Evolutionary conservation across 2,888 invertebrate species (phyloP).

Genomic region (Polylopha cassiicola): DNA sequence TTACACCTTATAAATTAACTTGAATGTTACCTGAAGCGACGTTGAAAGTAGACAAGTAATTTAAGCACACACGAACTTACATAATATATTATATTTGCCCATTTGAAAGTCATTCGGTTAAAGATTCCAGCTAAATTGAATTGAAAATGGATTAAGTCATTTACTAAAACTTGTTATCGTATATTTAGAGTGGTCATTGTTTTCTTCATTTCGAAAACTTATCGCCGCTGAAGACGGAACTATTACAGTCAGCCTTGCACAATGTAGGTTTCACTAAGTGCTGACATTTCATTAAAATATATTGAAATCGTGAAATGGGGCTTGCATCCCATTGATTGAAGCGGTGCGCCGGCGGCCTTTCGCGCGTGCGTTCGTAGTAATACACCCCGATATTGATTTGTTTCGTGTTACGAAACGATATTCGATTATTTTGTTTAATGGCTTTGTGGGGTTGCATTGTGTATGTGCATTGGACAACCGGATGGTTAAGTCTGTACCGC

Average conservation of each 20-base stretch:
- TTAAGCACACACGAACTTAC: no score
- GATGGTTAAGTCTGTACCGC: no score
- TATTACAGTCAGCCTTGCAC: constrained; percentile 39
- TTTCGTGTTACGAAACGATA: constrained; percentile 48
- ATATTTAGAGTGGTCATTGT: constrained; percentile 35
- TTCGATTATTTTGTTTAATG: constrained; percentile 27
- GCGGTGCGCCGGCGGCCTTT: constrained; percentile 34
- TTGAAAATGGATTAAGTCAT: no score
- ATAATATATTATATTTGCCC: no score
- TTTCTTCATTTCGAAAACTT: constrained; percentile 42
- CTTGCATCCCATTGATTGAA: constrained; percentile 71
- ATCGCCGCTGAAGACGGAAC: constrained; percentile 31
- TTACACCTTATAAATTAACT: no score
- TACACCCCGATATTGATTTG: constrained; percentile 56
- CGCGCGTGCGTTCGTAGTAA: constrained; percentile 58
- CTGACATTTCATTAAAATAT: constrained; percentile 75
- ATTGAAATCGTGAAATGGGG: constrained; percentile 75
- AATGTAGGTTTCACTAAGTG: constrained; percentile 66
- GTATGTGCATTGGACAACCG: no score
- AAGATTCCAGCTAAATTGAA: no score
- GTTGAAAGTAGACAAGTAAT: no score
- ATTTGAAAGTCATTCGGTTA: no score
- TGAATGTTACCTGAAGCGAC: no score
- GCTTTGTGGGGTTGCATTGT: constrained; percentile 13
- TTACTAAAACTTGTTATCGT: no score